Percentiles rank a stretch among this genome's conserved stretches.
Conservation (phyloP, 2,797 vertebrate species). For the Coccyzus lansbergi region DNA sequence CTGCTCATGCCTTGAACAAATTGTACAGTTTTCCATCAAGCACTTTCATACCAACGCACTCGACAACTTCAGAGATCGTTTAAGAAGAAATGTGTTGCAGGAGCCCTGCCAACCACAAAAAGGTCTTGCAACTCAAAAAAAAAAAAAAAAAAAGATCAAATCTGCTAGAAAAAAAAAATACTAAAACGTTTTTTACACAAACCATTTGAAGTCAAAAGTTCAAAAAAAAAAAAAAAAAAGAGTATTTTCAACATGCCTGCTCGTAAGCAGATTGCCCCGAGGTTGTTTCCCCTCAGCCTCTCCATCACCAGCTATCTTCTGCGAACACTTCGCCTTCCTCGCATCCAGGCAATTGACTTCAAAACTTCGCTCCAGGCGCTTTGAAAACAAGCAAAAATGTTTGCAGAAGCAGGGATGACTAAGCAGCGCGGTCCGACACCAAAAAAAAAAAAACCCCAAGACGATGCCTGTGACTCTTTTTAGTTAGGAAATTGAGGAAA, state of each 20-base stretch:
- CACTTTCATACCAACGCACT: conserved; percentile 19
- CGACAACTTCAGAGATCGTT: conserved; percentile 62
- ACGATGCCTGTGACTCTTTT: no score
- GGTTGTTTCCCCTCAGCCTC: conserved; percentile 53
- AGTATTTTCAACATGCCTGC: conserved; percentile 53
- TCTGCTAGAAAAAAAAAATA: conserved; percentile 12
- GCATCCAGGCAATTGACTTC: conserved; percentile 71
- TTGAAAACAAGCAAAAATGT: conserved; percentile 58
- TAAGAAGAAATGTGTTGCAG: conserved; percentile 54
- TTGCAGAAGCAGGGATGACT: background rate
- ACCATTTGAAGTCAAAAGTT: conserved; percentile 66
- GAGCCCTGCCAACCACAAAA: conserved; percentile 72
- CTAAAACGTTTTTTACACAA: conserved; percentile 66
- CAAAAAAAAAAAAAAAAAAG: no score
- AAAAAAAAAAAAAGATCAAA: no score
- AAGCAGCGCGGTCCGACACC: background rate
- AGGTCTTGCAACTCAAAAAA: conserved; percentile 63
- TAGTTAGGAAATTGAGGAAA: no score
- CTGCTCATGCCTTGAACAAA: conserved; percentile 49
- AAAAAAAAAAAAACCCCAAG: no score
- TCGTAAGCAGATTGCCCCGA: conserved; percentile 27
- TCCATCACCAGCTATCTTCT: conserved; percentile 37
- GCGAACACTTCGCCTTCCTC: background rate
- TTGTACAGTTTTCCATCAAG: conserved; percentile 50
- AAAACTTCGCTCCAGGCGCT: conserved; percentile 50